phyloP scores from a whole-genome alignment of 2,797 vertebrate species.

The Oreonectes daqikongensis region DNA sequence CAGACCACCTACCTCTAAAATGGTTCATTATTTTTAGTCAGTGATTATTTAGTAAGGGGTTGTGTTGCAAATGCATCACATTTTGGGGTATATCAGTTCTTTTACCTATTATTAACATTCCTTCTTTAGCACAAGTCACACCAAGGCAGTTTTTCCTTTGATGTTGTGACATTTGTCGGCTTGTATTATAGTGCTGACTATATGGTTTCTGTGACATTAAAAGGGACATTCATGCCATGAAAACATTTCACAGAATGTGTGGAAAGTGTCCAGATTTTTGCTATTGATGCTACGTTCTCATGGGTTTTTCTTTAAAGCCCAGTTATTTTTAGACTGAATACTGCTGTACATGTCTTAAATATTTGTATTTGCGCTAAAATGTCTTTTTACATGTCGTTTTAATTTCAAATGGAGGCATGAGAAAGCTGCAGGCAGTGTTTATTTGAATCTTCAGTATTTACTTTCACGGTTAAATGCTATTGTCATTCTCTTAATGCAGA shows the following conservation, averaged over 20 bases:
- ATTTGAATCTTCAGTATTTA: neutral
- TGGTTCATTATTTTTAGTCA: conserved; percentile 27
- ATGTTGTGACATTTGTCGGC: neutral
- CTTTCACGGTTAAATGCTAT: neutral
- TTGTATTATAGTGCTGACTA: neutral
- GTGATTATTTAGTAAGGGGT: conserved; percentile 12
- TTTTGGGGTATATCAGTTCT: neutral
- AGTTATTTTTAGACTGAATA: neutral
- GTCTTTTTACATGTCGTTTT: neutral
- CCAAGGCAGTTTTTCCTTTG: neutral
- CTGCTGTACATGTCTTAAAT: conserved; percentile 11
- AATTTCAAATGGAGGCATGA: conserved; percentile 13
- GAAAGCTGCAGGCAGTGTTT: conserved; percentile 16
- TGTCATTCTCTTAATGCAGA: conserved; percentile 15
- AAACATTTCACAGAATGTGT: neutral
- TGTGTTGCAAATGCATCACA: conserved; percentile 15
- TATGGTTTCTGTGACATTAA: neutral
- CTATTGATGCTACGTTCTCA: neutral
- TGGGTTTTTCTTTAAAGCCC: neutral
- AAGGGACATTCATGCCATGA: neutral
- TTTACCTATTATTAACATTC: conserved; percentile 2
- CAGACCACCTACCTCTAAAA: conserved; percentile 52
- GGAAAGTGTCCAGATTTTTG: neutral
- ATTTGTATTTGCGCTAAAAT: neutral
- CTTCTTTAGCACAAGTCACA: neutral